Evolutionary conservation across 2,113 vertebrate species (phyloP), one percentile per base, ranked within the genome.

Genomic region (Xenopus borealis): DNA sequence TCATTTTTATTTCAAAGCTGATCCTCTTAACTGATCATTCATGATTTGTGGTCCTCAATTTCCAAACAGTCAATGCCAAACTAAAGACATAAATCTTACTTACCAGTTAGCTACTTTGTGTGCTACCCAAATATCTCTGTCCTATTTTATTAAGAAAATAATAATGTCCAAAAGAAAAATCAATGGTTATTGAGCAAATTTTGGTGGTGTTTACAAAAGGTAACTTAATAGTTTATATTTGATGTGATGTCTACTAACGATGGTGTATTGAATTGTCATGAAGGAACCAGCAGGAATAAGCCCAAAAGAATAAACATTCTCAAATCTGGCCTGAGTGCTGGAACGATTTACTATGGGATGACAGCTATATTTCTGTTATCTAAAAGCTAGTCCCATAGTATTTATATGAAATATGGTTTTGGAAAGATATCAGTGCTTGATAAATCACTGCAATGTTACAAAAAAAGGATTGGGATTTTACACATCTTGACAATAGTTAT

Each of bases 1-100:
- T 50, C 47, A 50, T 33, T 40, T 61, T 44, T 65, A 72, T 19
- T 58, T 73, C 50, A 11, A 16, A 53, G 57, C 45, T 23, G 14
- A 66, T 58, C 9, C 46, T 45, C 62, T 46, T 46, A 46, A 18
- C n/a, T 20, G 27, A 44, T 47, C 5, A 14, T 44, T 0, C 44
- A 20, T 66, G 72, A 74, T 74, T 74, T 74, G 63, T 65, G 44
- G 30, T 20, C 11, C 3, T n/a, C 71, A 12, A 40, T 58, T 58
- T 11, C n/a, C 30, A 74, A 74, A n/a, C 17, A 74, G 33, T 65
- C 27, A 45, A 45, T 20, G 71, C 50, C 18, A 14, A 65, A 45
- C 12, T 59, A 10, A 58, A 13, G 27, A 58, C 40, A 66, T 52
- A 74, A 47, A 66, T 66, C 63, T 59, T 58, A 46, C 52, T 27